Evolutionary conservation across 2,113 vertebrate species (phyloP).

Genomic region (Accipiter cooperii): DNA sequence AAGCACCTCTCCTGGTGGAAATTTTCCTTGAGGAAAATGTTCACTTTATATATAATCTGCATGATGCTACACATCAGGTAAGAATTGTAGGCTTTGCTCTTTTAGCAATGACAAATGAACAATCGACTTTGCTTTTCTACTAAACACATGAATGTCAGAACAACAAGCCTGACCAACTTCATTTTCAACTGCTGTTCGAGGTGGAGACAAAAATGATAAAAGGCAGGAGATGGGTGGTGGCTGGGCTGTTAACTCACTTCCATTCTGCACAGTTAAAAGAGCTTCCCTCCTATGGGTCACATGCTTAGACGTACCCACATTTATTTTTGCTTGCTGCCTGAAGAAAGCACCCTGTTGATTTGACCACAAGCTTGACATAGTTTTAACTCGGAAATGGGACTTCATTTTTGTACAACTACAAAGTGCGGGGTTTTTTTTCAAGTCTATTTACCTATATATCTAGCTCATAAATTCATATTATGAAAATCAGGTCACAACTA

Average conservation of each 20-base stretch:
- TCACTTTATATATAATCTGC: neutral
- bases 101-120: neutral
- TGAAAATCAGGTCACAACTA: neutral
- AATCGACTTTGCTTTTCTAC: neutral
- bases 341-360: neutral
- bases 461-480: neutral
- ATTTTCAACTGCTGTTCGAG: neutral
- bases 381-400: neutral
- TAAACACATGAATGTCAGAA: neutral
- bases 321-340: neutral
- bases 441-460: neutral
- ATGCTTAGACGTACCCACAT: neutral
- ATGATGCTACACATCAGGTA: neutral
- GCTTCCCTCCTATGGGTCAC: neutral
- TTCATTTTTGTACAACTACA: neutral
- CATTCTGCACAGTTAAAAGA: neutral
- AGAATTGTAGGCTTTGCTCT: neutral
- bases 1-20: neutral
- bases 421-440: neutral
- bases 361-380: neutral
- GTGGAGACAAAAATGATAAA: neutral
- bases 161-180: neutral
- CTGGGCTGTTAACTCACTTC: neutral
- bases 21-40: neutral
- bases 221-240: neutral